Evolutionary conservation across 2,888 invertebrate genomes (phyloP), one percentile per base, ranked within the genome.

Genomic region (Neria commutata): DNA sequence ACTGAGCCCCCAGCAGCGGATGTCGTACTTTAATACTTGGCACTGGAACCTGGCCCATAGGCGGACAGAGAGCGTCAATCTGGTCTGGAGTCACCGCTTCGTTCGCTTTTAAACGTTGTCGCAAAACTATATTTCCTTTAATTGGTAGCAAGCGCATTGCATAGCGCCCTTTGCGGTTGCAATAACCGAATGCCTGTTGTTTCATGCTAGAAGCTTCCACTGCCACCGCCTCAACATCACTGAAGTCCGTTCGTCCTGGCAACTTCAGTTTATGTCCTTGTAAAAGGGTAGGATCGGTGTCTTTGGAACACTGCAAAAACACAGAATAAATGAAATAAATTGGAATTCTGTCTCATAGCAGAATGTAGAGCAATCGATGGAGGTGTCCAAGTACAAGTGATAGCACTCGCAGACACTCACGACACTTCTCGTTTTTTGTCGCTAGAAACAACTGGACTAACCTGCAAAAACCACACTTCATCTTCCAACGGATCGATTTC

Each of bases 251-350:
- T 5, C 74, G 72, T 1, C 74, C 74, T 1, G 74, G 74, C 1
- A 76, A 50, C 57, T 74, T 75, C 3, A 75, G 21, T 61, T 70
- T 73, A n/a, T 68, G 63, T 3, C 54, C 63, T 50, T 68, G 52
- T 1, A 75, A 52, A 11, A 62, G 48, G 14, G 63, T 50, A 6
- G 65, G 6, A 47, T 72, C 59, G 24, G 66, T 63, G 8, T 52
- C 62, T 60, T 70, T 73, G 3, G 74, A 74, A 42, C 72, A 72
- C 56, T 76, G 74, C 51, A 75, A n/a, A n/a, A n/a, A n/a, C n/a
- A n/a, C n/a, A n/a, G n/a, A n/a, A n/a, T n/a, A n/a, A n/a, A n/a
- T n/a, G n/a, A n/a, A n/a, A n/a, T n/a, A n/a, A n/a, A n/a, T n/a
- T n/a, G n/a, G n/a, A n/a, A n/a, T n/a, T n/a, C n/a, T n/a, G n/a